Base-by-base conservation (phyloP, 2,797 vertebrate species). In the Pipistrellus nathusii region DNA sequence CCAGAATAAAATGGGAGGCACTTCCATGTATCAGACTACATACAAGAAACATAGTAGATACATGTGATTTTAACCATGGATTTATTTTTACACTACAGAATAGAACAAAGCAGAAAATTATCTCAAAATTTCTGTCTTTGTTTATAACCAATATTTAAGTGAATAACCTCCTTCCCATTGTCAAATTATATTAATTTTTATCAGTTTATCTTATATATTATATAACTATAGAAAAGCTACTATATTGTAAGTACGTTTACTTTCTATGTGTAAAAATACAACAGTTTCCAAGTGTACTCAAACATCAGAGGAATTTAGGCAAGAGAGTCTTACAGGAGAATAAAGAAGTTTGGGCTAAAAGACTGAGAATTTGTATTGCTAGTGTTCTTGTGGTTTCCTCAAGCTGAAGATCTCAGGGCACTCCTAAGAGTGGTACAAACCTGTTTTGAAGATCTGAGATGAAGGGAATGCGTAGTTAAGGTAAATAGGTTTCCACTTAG, bases 31-130 rank as follows among this genome's bases (percentile, higher is more conserved):
- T 75, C 59, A n/a, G 17, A 55, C 13, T 57, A 87, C 25, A 66
- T 12, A 18, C 8, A 41, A 55, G n/a, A 27, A 91, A 53, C 21
- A n/a, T 13, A 8, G n/a, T 78, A 84, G 44, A 71, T 69, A 32
- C 17, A 11, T 14, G 25, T 48, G n/a, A 80, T 38, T 91, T 68
- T 73, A 69, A 68, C 55, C 59, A n/a, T 13, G 10, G 38, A 53
- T 30, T 91, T 86, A 83, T 35, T 88, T 93, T 69, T 91, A 88
- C 13, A 75, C 30, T 55, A 78, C 59, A 8, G 23, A 83, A 72
- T 10, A 59, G 57, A 76, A 71, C 41, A 82, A 83, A 73, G 44
- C n/a, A n/a, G 71, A 73, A 72, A 51, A 75, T 41, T n/a, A 55
- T 44, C 80, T 71, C 78, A 78, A 81, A 86, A 57, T 46, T 41